Evolutionary conservation across 92 coral and sea anemone species (phyloP).

Genomic region (Phenganax stokvisi): DNA sequence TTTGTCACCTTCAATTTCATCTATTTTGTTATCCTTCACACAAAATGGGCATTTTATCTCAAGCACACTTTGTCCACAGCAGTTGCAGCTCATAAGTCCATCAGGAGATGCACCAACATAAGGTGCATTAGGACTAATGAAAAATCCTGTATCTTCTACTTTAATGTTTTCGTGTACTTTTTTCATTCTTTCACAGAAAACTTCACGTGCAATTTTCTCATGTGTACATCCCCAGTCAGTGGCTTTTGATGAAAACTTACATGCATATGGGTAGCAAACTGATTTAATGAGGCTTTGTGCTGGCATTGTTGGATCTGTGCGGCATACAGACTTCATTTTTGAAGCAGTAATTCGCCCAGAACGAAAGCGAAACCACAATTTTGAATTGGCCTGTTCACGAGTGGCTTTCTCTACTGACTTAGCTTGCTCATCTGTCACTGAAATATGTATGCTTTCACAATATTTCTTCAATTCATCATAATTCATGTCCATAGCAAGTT

Average conservation of each 20-base stretch:
- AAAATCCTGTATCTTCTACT: background rate
- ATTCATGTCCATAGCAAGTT: background rate
- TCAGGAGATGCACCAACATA: background rate
- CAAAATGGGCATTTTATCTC: conserved; percentile 3
- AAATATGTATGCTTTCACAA: conserved; percentile 4
- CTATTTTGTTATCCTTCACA: background rate
- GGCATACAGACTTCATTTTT: conserved; percentile 52
- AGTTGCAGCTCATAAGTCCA: background rate
- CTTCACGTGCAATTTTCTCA: conserved; percentile 43
- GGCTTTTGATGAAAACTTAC: conserved; percentile 39
- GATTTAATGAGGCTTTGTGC: conserved; percentile 50
- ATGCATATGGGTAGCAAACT: conserved; percentile 46
- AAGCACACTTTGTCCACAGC: background rate
- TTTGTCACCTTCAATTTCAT: background rate
- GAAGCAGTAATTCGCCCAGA: conserved; percentile 52
- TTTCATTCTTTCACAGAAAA: background rate
- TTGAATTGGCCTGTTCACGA: conserved; percentile 44
- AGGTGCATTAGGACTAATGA: background rate
- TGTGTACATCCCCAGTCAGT: conserved; percentile 56
- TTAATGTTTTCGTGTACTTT: background rate
- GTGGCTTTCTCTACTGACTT: conserved; percentile 42
- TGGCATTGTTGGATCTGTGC: conserved; percentile 50
- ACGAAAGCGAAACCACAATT: conserved; percentile 47
- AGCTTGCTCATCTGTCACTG: conserved; percentile 23
- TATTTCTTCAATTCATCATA: background rate